Conservation (phyloP, 2,113 vertebrate species). For the Bufo bufo region DNA sequence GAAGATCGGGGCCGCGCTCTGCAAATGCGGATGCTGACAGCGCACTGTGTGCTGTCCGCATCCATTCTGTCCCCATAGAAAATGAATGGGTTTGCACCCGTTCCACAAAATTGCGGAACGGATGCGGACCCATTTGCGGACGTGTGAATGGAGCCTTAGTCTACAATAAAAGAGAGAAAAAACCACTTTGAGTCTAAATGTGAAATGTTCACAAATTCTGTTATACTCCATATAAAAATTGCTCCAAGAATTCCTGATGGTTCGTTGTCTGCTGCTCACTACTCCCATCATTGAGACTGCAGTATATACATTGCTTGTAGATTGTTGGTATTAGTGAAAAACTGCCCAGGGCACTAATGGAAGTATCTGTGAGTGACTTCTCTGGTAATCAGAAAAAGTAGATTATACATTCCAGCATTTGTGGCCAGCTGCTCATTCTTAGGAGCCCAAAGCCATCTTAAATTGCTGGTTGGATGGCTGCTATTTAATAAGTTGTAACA, state of each 20-base stretch:
- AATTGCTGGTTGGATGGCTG: not conserved
- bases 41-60: too few species aligned
- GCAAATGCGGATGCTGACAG: too few species aligned
- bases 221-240: not conserved
- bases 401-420: slow-evolving; percentile 18
- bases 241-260: too few species aligned
- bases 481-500: slow-evolving; percentile 28
- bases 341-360: slow-evolving; percentile 4
- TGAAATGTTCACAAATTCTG: not conserved
- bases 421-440: slow-evolving; percentile 33
- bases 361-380: slow-evolving; percentile 24
- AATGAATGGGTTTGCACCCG: too few species aligned
- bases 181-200: not conserved
- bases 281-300: not conserved
- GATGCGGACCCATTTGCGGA: too few species aligned
- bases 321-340: slow-evolving; percentile 1
- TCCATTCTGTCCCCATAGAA: too few species aligned
- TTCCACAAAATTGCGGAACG: too few species aligned
- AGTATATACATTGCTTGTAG: not conserved
- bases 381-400: slow-evolving; percentile 34
- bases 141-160: too few species aligned
- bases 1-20: too few species aligned
- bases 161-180: not conserved
- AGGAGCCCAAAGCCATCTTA: slow-evolving; percentile 11
- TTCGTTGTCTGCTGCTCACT: not conserved